Conservation (phyloP, 2,888 invertebrate genomes). For the Ichneumoninae sp. region DNA sequence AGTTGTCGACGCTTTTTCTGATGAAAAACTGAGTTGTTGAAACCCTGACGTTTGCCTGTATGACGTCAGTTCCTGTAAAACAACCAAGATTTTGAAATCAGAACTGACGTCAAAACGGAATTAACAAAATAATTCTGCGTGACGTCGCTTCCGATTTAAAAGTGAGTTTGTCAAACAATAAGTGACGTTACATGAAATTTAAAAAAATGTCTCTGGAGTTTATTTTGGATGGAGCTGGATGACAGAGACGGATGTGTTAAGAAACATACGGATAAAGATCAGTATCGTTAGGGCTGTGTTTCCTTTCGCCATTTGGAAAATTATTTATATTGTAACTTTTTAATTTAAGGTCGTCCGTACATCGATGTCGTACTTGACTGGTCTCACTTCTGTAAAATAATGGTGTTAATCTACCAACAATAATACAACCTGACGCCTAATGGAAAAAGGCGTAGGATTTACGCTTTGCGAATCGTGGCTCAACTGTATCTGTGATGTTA, state of each 20-base stretch:
- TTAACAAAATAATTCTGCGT: too few species aligned
- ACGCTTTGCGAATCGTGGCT: not conserved
- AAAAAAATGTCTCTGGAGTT: too few species aligned
- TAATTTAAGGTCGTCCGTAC: conserved; percentile 62
- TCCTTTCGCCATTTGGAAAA: not conserved
- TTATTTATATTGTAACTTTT: conserved; percentile 18
- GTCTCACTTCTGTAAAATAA: conserved; percentile 63
- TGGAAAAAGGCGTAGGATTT: not conserved
- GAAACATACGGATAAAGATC: not conserved
- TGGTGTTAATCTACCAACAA: not conserved
- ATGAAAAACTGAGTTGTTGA: too few species aligned
- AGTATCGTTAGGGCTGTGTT: not conserved
- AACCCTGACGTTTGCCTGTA: too few species aligned
- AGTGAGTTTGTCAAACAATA: too few species aligned
- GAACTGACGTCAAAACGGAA: too few species aligned
- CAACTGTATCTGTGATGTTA: not conserved
- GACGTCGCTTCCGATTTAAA: too few species aligned
- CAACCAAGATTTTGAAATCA: too few species aligned
- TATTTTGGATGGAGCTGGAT: too few species aligned
- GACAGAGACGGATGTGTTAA: too few species aligned
- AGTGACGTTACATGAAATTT: too few species aligned
- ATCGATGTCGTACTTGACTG: conserved; percentile 68
- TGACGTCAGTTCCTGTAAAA: not conserved
- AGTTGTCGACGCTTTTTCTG: too few species aligned
- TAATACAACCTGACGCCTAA: not conserved